A percentile compares a stretch with the other conserved stretches of the same genome.
Conservation (phyloP, 2,888 invertebrate genomes). For the Cantharis nigra region DNA sequence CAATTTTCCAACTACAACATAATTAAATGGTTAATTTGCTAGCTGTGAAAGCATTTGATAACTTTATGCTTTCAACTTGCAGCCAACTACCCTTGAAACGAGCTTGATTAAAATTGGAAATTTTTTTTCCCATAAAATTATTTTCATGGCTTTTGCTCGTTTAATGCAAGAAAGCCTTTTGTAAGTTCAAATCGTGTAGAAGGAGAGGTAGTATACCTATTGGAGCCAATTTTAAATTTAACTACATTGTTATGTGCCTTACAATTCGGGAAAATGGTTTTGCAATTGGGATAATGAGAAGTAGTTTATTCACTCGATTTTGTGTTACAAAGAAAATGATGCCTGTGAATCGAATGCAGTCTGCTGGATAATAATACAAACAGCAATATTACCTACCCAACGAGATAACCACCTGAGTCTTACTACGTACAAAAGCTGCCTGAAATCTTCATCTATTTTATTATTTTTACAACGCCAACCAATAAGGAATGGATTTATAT, state of each 20-base stretch:
- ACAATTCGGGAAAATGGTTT: neutral
- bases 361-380: slow-evolving; percentile 5
- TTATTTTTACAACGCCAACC: slow-evolving; percentile 14
- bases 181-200: neutral
- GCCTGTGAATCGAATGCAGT: neutral
- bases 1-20: slow-evolving; percentile 32
- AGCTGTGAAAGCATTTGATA: slow-evolving; percentile 24
- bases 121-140: slow-evolving; percentile 2
- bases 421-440: slow-evolving; percentile 8
- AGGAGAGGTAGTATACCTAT: neutral
- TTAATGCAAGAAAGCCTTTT: neutral
- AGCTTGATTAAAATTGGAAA: slow-evolving; percentile 21
- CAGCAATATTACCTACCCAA: neutral
- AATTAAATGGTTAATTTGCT: slow-evolving; percentile 34
- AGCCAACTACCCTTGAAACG: slow-evolving; percentile 14
- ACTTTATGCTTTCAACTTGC: slow-evolving; percentile 16
- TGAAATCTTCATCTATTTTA: slow-evolving; percentile 14
- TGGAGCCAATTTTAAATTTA: neutral
- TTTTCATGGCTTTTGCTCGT: neutral
- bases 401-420: slow-evolving; percentile 25
- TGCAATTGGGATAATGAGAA: neutral
- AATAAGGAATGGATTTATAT: slow-evolving; percentile 8
- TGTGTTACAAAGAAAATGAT: neutral
- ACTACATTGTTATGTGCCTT: neutral
- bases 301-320: neutral